Base-by-base conservation (phyloP, 2,113 vertebrate genomes). In the Laterallus jamaicensis region DNA sequence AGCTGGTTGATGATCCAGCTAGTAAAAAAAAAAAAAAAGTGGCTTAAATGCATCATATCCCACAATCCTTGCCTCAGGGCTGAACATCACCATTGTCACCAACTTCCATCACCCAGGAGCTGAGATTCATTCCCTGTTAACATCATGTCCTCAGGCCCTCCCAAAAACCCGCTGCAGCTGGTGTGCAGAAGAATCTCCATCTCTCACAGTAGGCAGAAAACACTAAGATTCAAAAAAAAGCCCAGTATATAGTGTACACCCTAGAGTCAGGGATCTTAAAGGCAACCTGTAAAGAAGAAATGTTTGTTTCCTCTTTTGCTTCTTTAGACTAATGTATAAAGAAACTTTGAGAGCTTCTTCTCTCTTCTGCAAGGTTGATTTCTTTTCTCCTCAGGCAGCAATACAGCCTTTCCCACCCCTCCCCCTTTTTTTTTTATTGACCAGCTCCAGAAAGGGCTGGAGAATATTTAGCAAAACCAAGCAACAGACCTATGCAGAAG, bases 221-320 rank as follows among this genome's bases (percentile, higher is more conserved):
- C 63, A 68, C 47, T 66, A 54, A 47, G 56, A 81, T 86, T 88
- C 40, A 85, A 93, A 52, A 93, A 44, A 92, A 89, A 83, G 88
- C 91, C 92, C 92, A 64, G 89, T 80, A 66, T 29, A 87, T 70
- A 93, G 90, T 59, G 70, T 93, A 87, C 64, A 73, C 90, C 94
- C 90, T 94, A 68, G 71, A 94, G 95, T 97, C 96, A 93, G 97
- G 96, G 92, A 97, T 93, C 97, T 97, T 97, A 97, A 98, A 94
- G 88, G 91, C 86, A 92, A 93, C 91, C 93, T 91, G 92, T 92
- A 93, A 95, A 95, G 81, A 76, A 66, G 40, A 63, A 92, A 89
- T 67, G 29, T 74, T 80, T 83, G 35, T 86, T 90, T 90, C 91
- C 92, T 95, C 66, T 96, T 96, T 96, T 96, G 95, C 87, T 95